Conservation (phyloP, 2,888 invertebrate species). For the Rotaria macrura region DNA sequence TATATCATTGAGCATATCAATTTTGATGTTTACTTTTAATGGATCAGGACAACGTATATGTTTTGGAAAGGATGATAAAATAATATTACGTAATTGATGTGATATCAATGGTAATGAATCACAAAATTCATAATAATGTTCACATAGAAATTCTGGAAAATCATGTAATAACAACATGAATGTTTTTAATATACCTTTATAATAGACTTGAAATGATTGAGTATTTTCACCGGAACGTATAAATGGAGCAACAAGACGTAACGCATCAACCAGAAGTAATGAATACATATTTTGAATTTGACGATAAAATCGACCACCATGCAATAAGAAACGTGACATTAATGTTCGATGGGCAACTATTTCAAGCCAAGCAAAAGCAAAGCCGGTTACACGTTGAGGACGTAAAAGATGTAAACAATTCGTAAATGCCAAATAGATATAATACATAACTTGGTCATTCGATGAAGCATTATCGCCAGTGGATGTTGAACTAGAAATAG, state of each 20-base stretch:
- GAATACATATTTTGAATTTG: constrained; percentile 66
- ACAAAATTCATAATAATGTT: constrained; percentile 96
- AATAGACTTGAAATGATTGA: constrained; percentile 79
- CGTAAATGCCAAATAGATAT: constrained; percentile 26
- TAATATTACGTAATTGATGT: constrained; percentile 92
- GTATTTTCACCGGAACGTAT: constrained; percentile 88
- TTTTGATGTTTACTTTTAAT: constrained; percentile 55
- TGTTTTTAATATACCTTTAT: constrained; percentile 84
- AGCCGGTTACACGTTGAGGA: constrained; percentile 61
- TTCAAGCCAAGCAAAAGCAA: constrained; percentile 96
- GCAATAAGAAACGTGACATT: constrained; percentile 51
- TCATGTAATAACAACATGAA: constrained; percentile 88
- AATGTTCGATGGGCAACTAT: constrained; percentile 89
- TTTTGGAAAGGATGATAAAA: constrained; percentile 89
- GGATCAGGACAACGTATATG: constrained; percentile 97
- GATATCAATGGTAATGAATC: constrained; percentile 98
- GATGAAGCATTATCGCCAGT: neutral
- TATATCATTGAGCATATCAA: constrained; percentile 79
- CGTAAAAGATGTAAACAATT: constrained; percentile 29
- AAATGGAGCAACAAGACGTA: constrained; percentile 91
- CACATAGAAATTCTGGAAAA: constrained; percentile 96
- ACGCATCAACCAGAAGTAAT: constrained; percentile 81
- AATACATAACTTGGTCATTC: constrained; percentile 26
- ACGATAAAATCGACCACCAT: neutral
- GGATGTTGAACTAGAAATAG: neutral